Percentiles rank a stretch among this genome's conserved stretches.
Evolutionary conservation across 1,140 invertebrate genomes (phyloP).

Genomic region (Drosophila grimshawi): DNA sequence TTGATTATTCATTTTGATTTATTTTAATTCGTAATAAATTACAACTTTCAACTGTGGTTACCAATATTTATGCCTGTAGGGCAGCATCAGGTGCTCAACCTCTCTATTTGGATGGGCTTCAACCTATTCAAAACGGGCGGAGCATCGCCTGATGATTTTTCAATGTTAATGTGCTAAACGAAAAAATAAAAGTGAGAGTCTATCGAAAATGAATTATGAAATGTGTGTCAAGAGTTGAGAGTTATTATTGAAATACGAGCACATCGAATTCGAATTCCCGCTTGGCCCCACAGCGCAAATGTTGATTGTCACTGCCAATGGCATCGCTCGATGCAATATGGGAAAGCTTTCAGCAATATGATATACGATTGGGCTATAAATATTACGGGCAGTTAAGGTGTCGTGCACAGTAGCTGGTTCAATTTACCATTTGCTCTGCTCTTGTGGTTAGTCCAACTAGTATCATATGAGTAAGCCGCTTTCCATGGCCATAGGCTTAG

Average conservation of each 20-base stretch:
- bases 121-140: slow-evolving; percentile 42
- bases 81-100: slow-evolving; percentile 33
- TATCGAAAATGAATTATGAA: slow-evolving; percentile 70
- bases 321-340: slow-evolving; percentile 12
- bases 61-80: slow-evolving; percentile 45
- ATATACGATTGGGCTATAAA: slow-evolving; percentile 36
- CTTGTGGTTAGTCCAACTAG: slow-evolving; percentile 26
- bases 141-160: slow-evolving; percentile 58
- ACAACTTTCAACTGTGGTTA: slow-evolving; percentile 67
- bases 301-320: slow-evolving; percentile 42
- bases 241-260: slow-evolving; percentile 53
- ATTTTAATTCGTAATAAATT: slow-evolving; percentile 80
- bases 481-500: neutral
- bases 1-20: slow-evolving; percentile 65
- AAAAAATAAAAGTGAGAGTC: slow-evolving; percentile 68
- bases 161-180: slow-evolving; percentile 64
- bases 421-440: slow-evolving; percentile 5
- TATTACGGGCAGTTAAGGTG: slow-evolving; percentile 18
- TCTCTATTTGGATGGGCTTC: slow-evolving; percentile 9
- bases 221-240: slow-evolving; percentile 54
- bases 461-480: neutral
- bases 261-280: slow-evolving; percentile 26
- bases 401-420: slow-evolving; percentile 35
- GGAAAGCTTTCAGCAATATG: slow-evolving; percentile 25
- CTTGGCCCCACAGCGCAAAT: slow-evolving; percentile 15